phyloP scores from a whole-genome alignment of 2,113 vertebrate species.

The Lota lota region DNA sequence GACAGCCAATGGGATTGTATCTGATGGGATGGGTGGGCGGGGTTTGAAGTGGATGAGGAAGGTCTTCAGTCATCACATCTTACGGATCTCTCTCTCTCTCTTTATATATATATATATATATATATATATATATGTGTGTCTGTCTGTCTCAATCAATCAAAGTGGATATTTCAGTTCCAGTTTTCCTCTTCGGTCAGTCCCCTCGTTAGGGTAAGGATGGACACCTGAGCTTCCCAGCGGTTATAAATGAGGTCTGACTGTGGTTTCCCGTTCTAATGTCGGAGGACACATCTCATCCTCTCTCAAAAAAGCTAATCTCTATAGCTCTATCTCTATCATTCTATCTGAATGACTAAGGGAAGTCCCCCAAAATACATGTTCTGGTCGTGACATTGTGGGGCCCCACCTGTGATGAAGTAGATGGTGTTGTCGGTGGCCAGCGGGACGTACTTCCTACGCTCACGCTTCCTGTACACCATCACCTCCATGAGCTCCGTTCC shows the following conservation, averaged over 20 bases:
- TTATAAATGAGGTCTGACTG: too few relatives aligned
- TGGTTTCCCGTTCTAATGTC: too few relatives aligned
- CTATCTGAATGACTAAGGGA: background rate
- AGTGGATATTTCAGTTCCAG: too few relatives aligned
- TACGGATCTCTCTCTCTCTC: background rate
- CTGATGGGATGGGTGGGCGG: constrained; percentile 55
- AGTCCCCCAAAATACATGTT: background rate
- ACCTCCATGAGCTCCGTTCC: constrained; percentile 87
- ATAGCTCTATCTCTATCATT: background rate
- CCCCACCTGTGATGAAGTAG: constrained; percentile 84
- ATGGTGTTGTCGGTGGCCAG: constrained; percentile 70
- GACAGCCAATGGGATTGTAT: constrained; percentile 86
- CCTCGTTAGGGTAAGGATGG: too few relatives aligned
- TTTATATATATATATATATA: too few relatives aligned
- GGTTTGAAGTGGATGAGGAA: background rate
- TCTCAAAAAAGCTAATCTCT: too few relatives aligned
- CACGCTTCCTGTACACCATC: constrained; percentile 79
- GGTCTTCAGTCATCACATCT: background rate
- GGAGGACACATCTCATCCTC: too few relatives aligned
- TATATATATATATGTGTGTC: too few relatives aligned
- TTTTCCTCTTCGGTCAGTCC: too few relatives aligned
- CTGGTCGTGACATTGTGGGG: background rate
- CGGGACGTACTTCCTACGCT: constrained; percentile 70
- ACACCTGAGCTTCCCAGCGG: too few relatives aligned
- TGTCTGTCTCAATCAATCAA: too few relatives aligned